phyloP scores from a whole-genome alignment of 2,113 vertebrate genomes.

The Aspiorhynchus laticeps region DNA sequence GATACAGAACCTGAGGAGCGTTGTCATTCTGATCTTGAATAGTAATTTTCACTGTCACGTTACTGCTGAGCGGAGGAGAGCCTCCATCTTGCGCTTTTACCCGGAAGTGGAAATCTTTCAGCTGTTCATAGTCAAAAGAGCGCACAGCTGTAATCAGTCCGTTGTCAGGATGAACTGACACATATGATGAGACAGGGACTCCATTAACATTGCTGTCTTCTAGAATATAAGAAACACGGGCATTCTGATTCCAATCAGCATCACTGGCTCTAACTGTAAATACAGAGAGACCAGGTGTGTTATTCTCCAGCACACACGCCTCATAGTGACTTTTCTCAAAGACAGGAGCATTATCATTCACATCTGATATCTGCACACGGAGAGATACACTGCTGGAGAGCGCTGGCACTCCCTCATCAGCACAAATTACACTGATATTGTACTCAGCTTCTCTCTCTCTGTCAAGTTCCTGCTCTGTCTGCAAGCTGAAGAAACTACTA shows the following conservation, averaged over 20 bases:
- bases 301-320: constrained; percentile 51
- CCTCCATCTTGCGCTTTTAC: constrained; percentile 68
- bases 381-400: constrained; percentile 50
- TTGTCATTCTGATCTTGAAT: constrained; percentile 18
- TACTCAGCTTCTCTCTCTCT: constrained; percentile 51
- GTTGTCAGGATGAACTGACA: constrained; percentile 79
- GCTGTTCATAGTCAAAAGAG: constrained; percentile 78
- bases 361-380: constrained; percentile 49
- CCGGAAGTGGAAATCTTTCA: constrained; percentile 62
- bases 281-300: constrained; percentile 65
- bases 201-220: constrained; percentile 70
- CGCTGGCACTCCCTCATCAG: constrained; percentile 55
- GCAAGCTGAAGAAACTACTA: constrained; percentile 68
- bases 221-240: constrained; percentile 80
- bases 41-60: constrained; percentile 37
- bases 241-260: constrained; percentile 78
- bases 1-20: constrained; percentile 29
- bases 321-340: constrained; percentile 49
- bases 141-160: constrained; percentile 79
- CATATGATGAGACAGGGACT: constrained; percentile 73
- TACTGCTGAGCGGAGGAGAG: constrained; percentile 54
- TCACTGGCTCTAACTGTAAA: constrained; percentile 71
- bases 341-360: constrained; percentile 55
- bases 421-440: constrained; percentile 51
- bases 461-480: constrained; percentile 53